Base-by-base conservation (phyloP, 1,140 invertebrate species). In the Magallana ariakensis region DNA sequence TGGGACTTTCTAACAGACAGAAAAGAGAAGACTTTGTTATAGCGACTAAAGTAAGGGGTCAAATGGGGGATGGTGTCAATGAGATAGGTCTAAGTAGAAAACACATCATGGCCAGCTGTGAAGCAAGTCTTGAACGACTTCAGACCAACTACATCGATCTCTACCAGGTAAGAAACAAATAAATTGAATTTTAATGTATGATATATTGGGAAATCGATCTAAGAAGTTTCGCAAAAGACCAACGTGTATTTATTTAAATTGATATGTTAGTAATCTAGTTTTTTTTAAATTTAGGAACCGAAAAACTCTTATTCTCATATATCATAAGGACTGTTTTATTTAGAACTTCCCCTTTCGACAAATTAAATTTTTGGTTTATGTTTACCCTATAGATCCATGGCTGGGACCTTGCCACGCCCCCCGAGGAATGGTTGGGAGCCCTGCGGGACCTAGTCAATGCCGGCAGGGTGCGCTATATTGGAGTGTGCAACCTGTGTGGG, bases 391-490 rank as follows among this genome's bases (percentile, higher is more conserved):
- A 92, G 91, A 89, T 87, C 1, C 92, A 93, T 86, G 15, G 57
- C 5, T 93, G 88, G 88, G 92, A 93, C 89, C 56, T 88, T 70
- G 90, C 83, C 26, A 87, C 88, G 9, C 90, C 90, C 13, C 46
- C 93, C 1, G 90, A 93, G 60, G 93, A 93, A 87, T 93, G 92
- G 15, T 60, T 92, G 13, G 46, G 87, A 13, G 87, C 92, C 4
- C 62, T 93, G 11, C 87, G 92, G 81, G 93, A 93, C 82, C 85
- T 93, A 11, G 91, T 93, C 2, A 86, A 89, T 16, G 60, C 85
- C 70, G 93, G 91, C 11, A 93, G 93, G 87, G 87, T 93, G 4
- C 88, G 92, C 2, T 93, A 93, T 83, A 75, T 93, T 15, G 93
- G 93, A 10, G 88, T 86, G 26, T 91, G 91, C 60, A 93, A 93